Conservation (phyloP, 2,888 invertebrate genomes). For the Hoplodrina ambigua region DNA sequence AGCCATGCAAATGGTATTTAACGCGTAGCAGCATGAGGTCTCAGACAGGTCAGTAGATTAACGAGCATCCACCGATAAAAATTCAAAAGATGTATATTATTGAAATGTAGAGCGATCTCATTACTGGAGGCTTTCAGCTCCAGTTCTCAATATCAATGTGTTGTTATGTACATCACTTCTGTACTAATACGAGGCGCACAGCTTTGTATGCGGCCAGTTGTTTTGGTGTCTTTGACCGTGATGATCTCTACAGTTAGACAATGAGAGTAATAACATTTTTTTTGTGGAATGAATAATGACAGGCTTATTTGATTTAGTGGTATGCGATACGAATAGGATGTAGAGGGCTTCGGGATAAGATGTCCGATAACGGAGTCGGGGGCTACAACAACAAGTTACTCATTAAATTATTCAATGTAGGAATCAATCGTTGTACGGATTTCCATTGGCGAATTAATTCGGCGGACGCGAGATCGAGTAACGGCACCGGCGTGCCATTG, state of each 20-base stretch:
- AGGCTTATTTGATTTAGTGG: conserved; percentile 67
- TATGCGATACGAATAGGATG: conserved; percentile 61
- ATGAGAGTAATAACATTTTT: conserved; percentile 74
- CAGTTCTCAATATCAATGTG: conserved; percentile 71
- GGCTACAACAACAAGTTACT: conserved; percentile 82
- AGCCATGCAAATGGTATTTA: conserved; percentile 83
- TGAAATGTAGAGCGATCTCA: conserved; percentile 65
- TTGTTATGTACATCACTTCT: conserved; percentile 69
- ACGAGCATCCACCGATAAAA: conserved; percentile 79
- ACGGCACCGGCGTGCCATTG: conserved; percentile 89
- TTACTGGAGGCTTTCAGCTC: conserved; percentile 74
- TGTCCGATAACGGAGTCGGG: conserved; percentile 80
- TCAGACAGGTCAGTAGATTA: conserved; percentile 74
- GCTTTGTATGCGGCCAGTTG: conserved; percentile 69
- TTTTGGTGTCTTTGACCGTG: conserved; percentile 81
- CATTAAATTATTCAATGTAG: conserved; percentile 85
- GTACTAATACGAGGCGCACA: conserved; percentile 60
- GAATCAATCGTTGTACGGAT: conserved; percentile 85
- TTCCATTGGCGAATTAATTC: conserved; percentile 88
- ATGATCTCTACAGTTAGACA: conserved; percentile 77
- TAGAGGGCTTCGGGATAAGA: conserved; percentile 74
- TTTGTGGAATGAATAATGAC: conserved; percentile 71
- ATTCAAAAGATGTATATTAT: conserved; percentile 71
- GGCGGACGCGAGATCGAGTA: conserved; percentile 88
- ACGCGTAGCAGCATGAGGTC: conserved; percentile 79